Evolutionary conservation across 2,113 vertebrate genomes (phyloP).

Genomic region (Pitta sordida): DNA sequence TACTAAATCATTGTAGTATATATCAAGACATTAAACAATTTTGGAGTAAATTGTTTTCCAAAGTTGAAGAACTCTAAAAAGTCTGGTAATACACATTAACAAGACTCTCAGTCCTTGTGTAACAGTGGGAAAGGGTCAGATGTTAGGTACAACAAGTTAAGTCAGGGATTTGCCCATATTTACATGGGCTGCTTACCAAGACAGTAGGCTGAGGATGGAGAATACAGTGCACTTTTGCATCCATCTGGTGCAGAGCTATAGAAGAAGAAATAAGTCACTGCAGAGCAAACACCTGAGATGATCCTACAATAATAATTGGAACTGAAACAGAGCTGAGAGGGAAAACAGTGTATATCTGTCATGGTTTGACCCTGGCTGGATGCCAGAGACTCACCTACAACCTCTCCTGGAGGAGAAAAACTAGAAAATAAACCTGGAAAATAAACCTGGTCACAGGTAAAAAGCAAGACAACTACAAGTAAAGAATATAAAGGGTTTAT

Average conservation of each 20-base stretch:
- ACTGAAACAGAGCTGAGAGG: not conserved
- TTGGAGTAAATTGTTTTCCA: not conserved
- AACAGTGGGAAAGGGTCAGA: not conserved
- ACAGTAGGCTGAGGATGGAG: not conserved
- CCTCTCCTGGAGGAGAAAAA: too few species aligned
- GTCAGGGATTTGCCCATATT: not conserved
- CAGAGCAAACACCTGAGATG: fast-evolving
- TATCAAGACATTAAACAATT: not conserved
- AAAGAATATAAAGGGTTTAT: too few species aligned
- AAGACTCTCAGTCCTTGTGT: not conserved
- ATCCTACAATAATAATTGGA: not conserved
- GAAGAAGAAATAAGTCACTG: not conserved
- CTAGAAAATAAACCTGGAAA: too few species aligned
- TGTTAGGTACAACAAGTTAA: not conserved
- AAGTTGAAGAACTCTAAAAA: not conserved
- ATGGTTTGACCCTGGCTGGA: too few species aligned
- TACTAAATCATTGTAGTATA: not conserved
- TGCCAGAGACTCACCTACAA: too few species aligned
- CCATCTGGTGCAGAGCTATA: not conserved
- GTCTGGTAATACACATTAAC: fast-evolving
- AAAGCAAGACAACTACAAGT: too few species aligned
- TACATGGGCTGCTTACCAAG: not conserved
- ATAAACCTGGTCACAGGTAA: too few species aligned
- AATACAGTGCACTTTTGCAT: not conserved
- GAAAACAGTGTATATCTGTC: not conserved